phyloP scores from a whole-genome alignment of 37 sponge, comb jelly and placozoan genomes.

The Axinella damicornis region DNA sequence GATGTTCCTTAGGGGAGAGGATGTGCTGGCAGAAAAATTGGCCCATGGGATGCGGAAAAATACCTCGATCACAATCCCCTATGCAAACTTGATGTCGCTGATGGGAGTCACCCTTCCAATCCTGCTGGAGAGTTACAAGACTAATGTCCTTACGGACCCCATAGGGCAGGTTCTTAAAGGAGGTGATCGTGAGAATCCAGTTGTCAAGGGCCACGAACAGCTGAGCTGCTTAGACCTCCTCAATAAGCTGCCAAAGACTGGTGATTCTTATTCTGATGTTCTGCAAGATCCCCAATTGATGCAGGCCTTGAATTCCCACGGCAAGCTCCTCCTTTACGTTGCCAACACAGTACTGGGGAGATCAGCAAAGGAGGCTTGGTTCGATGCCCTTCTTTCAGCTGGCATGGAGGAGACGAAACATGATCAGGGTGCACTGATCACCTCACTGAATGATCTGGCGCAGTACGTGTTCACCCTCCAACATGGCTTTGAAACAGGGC shows the following conservation, averaged over 20 bases:
- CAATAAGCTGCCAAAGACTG: conserved; percentile 8
- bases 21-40: not conserved
- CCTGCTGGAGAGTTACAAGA: conserved; percentile 51
- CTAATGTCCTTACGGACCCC: conserved; percentile 9
- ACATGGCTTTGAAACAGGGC: not conserved
- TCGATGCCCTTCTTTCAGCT: conserved; percentile 51
- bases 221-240: conserved; percentile 24
- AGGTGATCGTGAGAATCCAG: not conserved
- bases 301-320: conserved; percentile 7
- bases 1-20: conserved; percentile 26
- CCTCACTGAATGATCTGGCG: conserved; percentile 8
- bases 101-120: conserved; percentile 36
- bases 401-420: conserved; percentile 12
- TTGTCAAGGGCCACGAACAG: not conserved
- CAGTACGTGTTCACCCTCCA: conserved; percentile 23
- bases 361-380: conserved; percentile 53
- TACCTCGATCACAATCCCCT: conserved; percentile 17
- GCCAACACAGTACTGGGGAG: conserved; percentile 28
- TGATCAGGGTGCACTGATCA: not conserved
- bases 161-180: conserved; percentile 19
- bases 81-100: conserved; percentile 29
- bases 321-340: conserved; percentile 16
- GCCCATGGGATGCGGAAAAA: not conserved
- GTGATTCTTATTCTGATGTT: not conserved
- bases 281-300: conserved; percentile 5